phyloP scores from a whole-genome alignment of 2,113 vertebrate genomes.

The Catagonus wagneri region DNA sequence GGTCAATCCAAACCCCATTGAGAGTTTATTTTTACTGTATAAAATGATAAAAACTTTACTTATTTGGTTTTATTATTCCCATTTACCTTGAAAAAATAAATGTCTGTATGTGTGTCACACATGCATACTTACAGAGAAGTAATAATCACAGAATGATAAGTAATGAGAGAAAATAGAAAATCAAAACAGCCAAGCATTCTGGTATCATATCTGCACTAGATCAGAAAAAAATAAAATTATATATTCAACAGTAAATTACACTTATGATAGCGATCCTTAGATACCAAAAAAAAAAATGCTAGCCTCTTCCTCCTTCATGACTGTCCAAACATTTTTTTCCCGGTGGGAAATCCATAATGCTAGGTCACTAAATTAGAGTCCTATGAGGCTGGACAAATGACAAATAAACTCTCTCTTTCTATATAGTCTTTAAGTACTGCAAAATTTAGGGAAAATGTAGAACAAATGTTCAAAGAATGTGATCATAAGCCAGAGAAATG shows the following conservation, averaged over 20 bases:
- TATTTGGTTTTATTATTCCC: neutral
- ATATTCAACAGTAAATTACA: neutral
- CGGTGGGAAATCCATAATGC: neutral
- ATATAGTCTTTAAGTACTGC: neutral
- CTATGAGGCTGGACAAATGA: neutral
- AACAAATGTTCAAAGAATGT: neutral
- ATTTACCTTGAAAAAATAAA: neutral
- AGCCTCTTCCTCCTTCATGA: neutral
- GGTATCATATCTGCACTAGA: neutral
- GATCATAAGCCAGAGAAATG: neutral
- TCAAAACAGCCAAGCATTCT: neutral
- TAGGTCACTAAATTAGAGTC: neutral
- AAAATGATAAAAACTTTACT: neutral
- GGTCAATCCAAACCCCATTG: neutral
- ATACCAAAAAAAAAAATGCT: neutral
- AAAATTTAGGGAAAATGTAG: neutral
- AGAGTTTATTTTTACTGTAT: neutral
- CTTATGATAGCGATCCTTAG: neutral
- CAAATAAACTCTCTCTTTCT: neutral
- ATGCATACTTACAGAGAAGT: neutral
- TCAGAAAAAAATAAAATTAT: slow-evolving; percentile 20
- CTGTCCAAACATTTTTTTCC: neutral
- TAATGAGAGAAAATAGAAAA: neutral
- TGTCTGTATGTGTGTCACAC: neutral
- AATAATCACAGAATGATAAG: neutral